phyloP scores from a whole-genome alignment of 2,888 invertebrate genomes.

The Mesorhabditis sp. region DNA sequence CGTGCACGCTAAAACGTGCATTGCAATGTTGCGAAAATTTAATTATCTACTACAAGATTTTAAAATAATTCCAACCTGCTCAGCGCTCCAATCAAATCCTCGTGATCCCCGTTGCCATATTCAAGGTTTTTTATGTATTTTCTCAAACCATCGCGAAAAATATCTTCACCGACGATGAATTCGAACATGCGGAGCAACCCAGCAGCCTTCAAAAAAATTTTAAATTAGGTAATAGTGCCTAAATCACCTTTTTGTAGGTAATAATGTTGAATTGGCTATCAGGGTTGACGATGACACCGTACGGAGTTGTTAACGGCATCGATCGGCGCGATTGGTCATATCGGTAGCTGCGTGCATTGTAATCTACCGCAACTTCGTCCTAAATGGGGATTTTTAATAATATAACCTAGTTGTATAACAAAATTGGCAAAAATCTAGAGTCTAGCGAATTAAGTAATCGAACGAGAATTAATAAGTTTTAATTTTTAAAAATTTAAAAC shows the following conservation, averaged over 20 bases:
- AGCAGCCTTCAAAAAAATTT: constrained; percentile 22
- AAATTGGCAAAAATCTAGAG: constrained; percentile 10
- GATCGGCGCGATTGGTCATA: constrained; percentile 19
- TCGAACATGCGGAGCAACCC: constrained; percentile 42
- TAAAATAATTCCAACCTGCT: constrained; percentile 24
- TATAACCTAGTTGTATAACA: constrained; percentile 8
- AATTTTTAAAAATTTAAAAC: background rate
- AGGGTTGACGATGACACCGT: constrained; percentile 16
- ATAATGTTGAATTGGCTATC: constrained; percentile 15
- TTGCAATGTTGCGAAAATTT: background rate
- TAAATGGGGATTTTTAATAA: background rate
- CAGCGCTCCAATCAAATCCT: constrained; percentile 39
- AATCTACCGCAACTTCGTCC: constrained; percentile 11
- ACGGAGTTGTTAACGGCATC: constrained; percentile 17
- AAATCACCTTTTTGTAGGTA: constrained; percentile 20
- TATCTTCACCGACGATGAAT: constrained; percentile 29
- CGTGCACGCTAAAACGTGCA: constrained; percentile 29
- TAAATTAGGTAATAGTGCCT: background rate
- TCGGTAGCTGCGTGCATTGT: constrained; percentile 18
- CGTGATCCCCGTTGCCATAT: constrained; percentile 42
- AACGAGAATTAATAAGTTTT: background rate
- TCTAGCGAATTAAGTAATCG: no score
- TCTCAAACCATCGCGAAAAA: constrained; percentile 34
- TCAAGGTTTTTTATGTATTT: constrained; percentile 29
- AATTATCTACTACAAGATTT: background rate